Percentiles rank a stretch among this genome's conserved stretches.
These are phyloP conservation scores for Aphidoletes aphidimyza DNA, from an alignment of 2,888 invertebrate genomes.

Conservation along the genomic window DNA sequence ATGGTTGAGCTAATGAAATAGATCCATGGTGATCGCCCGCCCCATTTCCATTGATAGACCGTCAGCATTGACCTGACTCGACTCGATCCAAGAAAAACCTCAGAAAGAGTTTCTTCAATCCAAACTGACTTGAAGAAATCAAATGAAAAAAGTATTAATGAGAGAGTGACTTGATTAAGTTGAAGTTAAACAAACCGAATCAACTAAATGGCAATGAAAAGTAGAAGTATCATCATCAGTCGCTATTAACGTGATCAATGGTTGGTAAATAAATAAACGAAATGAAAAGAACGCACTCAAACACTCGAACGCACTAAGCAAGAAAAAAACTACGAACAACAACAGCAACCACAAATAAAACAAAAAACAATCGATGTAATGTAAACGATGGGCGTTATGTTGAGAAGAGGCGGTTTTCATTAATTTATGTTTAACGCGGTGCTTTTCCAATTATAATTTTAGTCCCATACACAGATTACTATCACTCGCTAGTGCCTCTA, in stretches of 20 bases:
- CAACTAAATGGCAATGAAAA: neutral
- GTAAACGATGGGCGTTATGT: slow-evolving; percentile 46
- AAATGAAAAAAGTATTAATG: neutral
- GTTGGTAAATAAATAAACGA: too few species aligned
- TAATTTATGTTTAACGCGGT: slow-evolving; percentile 51
- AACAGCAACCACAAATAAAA: too few species aligned
- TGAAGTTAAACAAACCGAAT: neutral
- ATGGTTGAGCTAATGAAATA: neutral
- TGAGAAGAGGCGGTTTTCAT: slow-evolving; percentile 49
- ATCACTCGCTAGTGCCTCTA: neutral
- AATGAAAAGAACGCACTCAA: too few species aligned
- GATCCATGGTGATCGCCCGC: slow-evolving; percentile 2
- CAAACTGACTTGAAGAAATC: neutral
- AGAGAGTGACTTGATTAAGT: slow-evolving; percentile 13
- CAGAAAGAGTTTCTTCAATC: neutral
- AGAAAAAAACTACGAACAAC: neutral
- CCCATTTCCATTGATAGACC: too few species aligned
- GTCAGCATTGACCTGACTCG: neutral
- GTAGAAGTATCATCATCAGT: slow-evolving; percentile 27
- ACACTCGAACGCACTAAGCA: too few species aligned
- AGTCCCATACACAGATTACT: neutral
- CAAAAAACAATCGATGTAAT: neutral
- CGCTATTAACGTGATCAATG: neutral
- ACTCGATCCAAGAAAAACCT: neutral
- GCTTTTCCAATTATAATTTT: slow-evolving; percentile 25